A percentile compares a stretch with the other conserved stretches of the same genome.
Evolutionary conservation across 2,113 vertebrate genomes (phyloP).

Genomic region (Bungarus multicinctus): DNA sequence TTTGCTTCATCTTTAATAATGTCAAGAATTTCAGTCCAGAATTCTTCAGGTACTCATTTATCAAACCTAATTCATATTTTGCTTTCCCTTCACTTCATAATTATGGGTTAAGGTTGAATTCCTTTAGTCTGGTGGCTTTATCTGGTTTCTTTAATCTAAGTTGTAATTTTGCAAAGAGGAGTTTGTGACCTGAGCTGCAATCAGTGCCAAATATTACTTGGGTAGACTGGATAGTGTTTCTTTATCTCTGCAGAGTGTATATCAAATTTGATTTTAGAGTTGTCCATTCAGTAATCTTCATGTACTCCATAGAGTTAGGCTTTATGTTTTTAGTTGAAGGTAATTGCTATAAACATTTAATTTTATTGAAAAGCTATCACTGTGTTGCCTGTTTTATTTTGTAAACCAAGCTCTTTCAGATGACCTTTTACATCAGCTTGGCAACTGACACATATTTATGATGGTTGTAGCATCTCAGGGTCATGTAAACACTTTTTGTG

Average conservation of each 20-base stretch:
- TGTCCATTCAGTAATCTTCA: neutral
- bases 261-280: neutral
- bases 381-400: neutral
- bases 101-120: neutral
- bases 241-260: neutral
- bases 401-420: neutral
- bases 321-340: neutral
- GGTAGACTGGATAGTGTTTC: neutral
- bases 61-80: neutral
- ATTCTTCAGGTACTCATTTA: neutral
- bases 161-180: neutral
- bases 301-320: neutral
- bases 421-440: neutral
- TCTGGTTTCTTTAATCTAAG: neutral
- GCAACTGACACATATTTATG: neutral
- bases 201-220: neutral
- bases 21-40: neutral
- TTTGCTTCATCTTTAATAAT: neutral
- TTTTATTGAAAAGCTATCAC: neutral
- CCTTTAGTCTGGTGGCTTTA: neutral
- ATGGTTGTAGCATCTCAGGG: neutral
- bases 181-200: neutral
- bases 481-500: neutral
- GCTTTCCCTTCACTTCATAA: neutral
- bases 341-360: neutral